Evolutionary conservation across 2,797 vertebrate genomes (phyloP).

Genomic region (Acropternis orthonyx): DNA sequence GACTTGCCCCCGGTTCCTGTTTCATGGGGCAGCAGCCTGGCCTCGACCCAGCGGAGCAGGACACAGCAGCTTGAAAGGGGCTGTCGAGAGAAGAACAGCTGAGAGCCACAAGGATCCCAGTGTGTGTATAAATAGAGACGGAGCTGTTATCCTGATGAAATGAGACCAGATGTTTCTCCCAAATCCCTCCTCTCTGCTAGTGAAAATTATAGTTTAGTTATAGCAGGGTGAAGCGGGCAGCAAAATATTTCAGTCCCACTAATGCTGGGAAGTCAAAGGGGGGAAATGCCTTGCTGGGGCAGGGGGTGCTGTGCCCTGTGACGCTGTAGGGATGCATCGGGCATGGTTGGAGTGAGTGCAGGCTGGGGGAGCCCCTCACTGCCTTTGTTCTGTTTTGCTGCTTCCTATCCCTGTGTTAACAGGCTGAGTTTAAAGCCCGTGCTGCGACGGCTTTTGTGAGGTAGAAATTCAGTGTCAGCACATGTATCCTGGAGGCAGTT

Average conservation of each 20-base stretch:
- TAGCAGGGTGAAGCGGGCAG: conserved; percentile 39
- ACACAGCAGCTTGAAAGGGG: conserved; percentile 51
- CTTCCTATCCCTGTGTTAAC: not conserved
- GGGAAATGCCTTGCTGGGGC: not conserved
- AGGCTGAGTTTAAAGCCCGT: conserved; percentile 21
- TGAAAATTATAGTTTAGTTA: conserved; percentile 64
- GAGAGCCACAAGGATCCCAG: conserved; percentile 66
- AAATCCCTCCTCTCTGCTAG: conserved; percentile 65
- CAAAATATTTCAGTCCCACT: conserved; percentile 45
- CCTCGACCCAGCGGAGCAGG: conserved; percentile 28
- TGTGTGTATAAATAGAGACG: conserved; percentile 70
- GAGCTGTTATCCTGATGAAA: conserved; percentile 70
- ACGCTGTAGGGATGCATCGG: not conserved
- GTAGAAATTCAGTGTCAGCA: conserved; percentile 58
- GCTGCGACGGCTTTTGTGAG: not conserved
- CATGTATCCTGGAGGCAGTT: conserved; percentile 58
- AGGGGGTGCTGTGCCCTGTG: not conserved
- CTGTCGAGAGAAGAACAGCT: conserved; percentile 63
- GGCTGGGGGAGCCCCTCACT: not conserved
- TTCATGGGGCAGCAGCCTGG: not conserved
- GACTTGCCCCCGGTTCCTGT: conserved; percentile 1
- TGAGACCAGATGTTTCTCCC: conserved; percentile 74
- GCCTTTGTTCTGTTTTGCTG: conserved; percentile 33
- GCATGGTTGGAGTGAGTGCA: fast-evolving
- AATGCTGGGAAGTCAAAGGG: conserved; percentile 14